Percentiles rank a stretch among this genome's conserved stretches.
Evolutionary conservation across 2,113 vertebrate genomes (phyloP).

Genomic region (Peucedramus taeniatus): DNA sequence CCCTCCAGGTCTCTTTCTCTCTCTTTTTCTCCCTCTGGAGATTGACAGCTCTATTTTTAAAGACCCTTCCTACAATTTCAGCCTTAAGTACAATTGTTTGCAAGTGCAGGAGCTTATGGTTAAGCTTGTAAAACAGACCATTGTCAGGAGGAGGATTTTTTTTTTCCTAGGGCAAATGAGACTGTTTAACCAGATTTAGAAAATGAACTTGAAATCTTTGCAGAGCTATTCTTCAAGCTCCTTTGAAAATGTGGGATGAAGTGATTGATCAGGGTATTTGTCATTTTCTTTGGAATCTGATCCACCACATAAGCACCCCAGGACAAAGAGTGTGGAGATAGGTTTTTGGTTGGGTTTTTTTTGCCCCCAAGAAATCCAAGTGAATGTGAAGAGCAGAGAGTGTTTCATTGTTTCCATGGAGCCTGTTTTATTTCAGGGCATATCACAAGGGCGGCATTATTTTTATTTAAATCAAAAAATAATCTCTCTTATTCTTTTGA

Average conservation of each 20-base stretch:
- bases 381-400: neutral
- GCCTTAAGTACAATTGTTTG: neutral
- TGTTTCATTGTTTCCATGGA: neutral
- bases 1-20: conserved; percentile 2
- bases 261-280: neutral
- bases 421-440: neutral
- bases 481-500: neutral
- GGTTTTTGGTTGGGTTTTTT: neutral
- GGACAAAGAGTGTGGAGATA: neutral
- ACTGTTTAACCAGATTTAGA: conserved; percentile 2
- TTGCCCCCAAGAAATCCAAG: neutral
- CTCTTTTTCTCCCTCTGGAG: conserved; percentile 43
- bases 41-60: neutral
- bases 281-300: neutral
- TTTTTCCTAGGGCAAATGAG: neutral
- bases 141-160: neutral
- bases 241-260: neutral
- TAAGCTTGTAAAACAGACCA: neutral
- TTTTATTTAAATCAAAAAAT: neutral
- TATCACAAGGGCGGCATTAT: neutral
- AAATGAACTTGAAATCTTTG: neutral
- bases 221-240: neutral
- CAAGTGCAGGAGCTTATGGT: neutral
- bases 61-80: neutral
- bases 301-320: neutral